Evolutionary conservation across 2,797 vertebrate species (phyloP).

Genomic region (Triplophysa yarkandensis): DNA sequence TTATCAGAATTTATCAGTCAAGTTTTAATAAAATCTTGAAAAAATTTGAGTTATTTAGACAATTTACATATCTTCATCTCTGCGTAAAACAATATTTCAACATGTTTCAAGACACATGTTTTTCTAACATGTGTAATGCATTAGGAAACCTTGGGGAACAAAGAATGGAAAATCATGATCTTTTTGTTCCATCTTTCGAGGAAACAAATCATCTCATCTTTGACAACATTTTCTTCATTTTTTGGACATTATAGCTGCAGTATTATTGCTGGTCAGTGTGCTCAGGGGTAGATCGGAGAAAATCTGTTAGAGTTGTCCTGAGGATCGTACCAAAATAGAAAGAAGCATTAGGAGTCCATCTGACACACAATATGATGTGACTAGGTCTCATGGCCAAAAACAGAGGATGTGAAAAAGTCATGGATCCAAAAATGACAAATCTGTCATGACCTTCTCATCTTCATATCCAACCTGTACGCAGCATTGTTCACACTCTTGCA

Average conservation of each 20-base stretch:
- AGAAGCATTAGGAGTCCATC: neutral
- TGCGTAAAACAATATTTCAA: neutral
- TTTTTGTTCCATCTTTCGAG: constrained; percentile 11
- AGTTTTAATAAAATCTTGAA: no score
- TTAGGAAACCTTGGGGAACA: constrained; percentile 4
- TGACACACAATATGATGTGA: neutral
- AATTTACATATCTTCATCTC: no score
- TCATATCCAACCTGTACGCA: neutral
- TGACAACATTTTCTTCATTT: neutral
- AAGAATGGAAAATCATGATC: constrained; percentile 6
- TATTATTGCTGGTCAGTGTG: constrained; percentile 18
- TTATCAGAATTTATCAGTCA: no score
- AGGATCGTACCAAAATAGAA: constrained; percentile 28
- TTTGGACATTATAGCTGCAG: constrained; percentile 10
- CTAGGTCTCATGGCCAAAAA: neutral
- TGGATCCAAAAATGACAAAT: neutral
- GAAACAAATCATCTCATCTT: neutral
- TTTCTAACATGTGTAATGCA: constrained; percentile 3
- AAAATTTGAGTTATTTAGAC: no score
- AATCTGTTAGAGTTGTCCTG: constrained; percentile 28
- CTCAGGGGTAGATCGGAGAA: constrained; percentile 3
- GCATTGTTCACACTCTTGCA: no score
- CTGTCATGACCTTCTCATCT: neutral
- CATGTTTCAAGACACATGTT: constrained; percentile 16
- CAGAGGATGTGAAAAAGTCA: neutral